Conservation (phyloP, 1,140 invertebrate genomes). For the Ips typographus region DNA sequence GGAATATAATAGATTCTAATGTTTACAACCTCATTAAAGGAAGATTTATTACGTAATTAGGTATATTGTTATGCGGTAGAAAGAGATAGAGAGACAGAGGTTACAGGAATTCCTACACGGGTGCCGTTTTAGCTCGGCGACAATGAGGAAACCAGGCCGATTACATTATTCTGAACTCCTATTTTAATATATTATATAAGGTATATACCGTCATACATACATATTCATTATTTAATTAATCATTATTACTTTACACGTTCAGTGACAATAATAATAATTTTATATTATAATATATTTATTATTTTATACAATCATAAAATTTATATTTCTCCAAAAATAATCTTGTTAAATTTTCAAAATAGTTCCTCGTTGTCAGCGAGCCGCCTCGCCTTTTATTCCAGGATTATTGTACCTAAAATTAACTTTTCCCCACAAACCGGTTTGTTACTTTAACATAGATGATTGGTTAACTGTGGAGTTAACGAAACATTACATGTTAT, state of each 20-base stretch:
- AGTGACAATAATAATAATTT: slow-evolving; percentile 47
- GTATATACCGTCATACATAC: slow-evolving; percentile 46
- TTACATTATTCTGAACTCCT: slow-evolving; percentile 39
- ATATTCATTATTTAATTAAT: slow-evolving; percentile 40
- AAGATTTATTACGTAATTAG: slow-evolving; percentile 5
- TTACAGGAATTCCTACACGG: slow-evolving; percentile 38
- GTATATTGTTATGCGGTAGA: neutral
- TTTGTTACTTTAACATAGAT: no score
- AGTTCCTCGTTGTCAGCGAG: slow-evolving; percentile 49
- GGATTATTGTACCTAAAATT: slow-evolving; percentile 48
- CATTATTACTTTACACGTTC: slow-evolving; percentile 44
- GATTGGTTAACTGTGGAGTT: no score
- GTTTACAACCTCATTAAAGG: slow-evolving; percentile 36
- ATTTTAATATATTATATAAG: slow-evolving; percentile 23
- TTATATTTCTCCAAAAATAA: slow-evolving; percentile 52
- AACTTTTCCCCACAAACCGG: slow-evolving; percentile 20
- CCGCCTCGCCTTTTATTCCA: slow-evolving; percentile 45
- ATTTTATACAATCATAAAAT: slow-evolving; percentile 44
- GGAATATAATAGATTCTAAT: slow-evolving; percentile 26
- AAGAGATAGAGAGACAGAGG: neutral
- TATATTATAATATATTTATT: slow-evolving; percentile 46
- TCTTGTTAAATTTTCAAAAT: slow-evolving; percentile 45
- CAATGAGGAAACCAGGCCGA: slow-evolving; percentile 46
- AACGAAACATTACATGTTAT: no score
- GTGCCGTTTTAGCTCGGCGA: slow-evolving; percentile 46